Percentiles rank a stretch among this genome's conserved stretches.
Evolutionary conservation across 2,113 vertebrate genomes (phyloP).

Genomic region (Falco punctatus): DNA sequence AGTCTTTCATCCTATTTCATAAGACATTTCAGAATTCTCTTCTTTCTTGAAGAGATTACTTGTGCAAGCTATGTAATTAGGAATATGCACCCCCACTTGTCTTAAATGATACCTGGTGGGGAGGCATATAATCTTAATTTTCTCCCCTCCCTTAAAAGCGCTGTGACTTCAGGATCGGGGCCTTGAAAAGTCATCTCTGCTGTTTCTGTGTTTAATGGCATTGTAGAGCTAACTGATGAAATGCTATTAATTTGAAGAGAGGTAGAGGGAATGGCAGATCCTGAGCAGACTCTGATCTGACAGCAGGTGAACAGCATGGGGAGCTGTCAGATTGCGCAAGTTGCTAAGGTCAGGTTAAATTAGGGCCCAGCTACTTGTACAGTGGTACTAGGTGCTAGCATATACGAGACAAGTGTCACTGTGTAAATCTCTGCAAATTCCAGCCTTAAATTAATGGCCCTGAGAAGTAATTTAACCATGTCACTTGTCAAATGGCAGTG

Average conservation of each 20-base stretch:
- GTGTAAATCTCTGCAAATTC: background rate
- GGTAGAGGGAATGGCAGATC: background rate
- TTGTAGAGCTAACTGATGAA: background rate
- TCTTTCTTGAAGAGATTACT: background rate
- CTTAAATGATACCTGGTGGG: accelerated
- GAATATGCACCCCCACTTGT: background rate
- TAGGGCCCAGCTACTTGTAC: background rate
- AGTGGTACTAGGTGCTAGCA: background rate
- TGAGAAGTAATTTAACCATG: background rate
- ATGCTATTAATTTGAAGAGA: background rate
- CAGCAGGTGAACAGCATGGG: background rate
- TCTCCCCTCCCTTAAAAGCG: background rate
- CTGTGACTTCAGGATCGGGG: background rate
- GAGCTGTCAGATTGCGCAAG: slow-evolving; percentile 9
- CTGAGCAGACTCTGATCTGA: background rate
- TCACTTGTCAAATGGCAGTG: background rate
- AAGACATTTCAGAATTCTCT: background rate
- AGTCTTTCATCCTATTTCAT: background rate
- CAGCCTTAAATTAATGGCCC: background rate
- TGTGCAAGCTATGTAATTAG: background rate
- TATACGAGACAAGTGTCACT: background rate
- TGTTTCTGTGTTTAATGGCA: background rate
- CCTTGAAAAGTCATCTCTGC: background rate
- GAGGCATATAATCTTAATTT: background rate
- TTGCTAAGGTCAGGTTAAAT: background rate